Conservation (phyloP, 2,113 vertebrate genomes). For the Polyodon spathula region DNA sequence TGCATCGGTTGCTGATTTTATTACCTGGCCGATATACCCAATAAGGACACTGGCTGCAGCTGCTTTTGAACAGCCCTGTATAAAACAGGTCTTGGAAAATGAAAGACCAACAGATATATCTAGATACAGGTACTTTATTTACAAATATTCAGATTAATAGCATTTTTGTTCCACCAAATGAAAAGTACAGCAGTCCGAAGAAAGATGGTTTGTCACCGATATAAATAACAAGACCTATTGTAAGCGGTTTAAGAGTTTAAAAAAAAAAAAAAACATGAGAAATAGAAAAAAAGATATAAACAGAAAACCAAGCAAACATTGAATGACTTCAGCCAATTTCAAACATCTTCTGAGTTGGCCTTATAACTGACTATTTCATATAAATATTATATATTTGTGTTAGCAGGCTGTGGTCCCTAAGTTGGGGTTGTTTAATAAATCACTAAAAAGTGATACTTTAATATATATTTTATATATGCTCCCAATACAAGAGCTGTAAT, state of each 20-base stretch:
- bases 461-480: constrained; percentile 5
- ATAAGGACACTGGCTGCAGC: no score
- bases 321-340: constrained; percentile 13
- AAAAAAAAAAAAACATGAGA: constrained; percentile 15
- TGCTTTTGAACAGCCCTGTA: no score
- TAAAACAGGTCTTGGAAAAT: no score
- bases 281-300: neutral
- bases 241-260: constrained; percentile 34
- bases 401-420: constrained; percentile 66
- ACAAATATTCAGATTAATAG: constrained; percentile 86
- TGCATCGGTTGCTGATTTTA: no score
- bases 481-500: constrained; percentile 8
- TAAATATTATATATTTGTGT: constrained; percentile 12
- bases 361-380: constrained; percentile 10
- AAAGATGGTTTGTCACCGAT: constrained; percentile 59
- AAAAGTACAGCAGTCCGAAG: constrained; percentile 69
- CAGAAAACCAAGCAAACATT: no score
- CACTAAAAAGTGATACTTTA: neutral
- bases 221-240: constrained; percentile 52
- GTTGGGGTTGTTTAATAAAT: constrained; percentile 14
- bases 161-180: constrained; percentile 73
- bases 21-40: no score
- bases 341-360: constrained; percentile 8
- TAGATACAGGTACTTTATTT: constrained; percentile 86
- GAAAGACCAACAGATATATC: constrained; percentile 39